These are phyloP conservation scores for Aptenodytes patagonicus DNA, from an alignment of 2,113 vertebrate genomes.

Conservation along the genomic window DNA sequence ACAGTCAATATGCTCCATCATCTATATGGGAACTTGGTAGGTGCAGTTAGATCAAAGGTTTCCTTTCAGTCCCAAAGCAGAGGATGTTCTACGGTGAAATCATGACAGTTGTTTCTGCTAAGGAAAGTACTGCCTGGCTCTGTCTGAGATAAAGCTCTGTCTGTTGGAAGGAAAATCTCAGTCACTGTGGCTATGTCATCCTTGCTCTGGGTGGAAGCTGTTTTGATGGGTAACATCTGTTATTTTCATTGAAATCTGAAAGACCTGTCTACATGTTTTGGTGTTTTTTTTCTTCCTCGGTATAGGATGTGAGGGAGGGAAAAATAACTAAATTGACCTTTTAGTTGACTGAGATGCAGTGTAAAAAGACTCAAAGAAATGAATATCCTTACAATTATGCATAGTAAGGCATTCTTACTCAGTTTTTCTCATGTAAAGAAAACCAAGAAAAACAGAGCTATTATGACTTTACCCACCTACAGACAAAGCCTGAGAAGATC, in stretches of 20 bases:
- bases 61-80: background rate
- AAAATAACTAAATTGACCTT: conserved; percentile 61
- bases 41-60: background rate
- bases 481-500: conserved; percentile 73
- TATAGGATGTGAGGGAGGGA: conserved; percentile 46
- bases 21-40: background rate
- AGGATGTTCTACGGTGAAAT: background rate
- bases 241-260: conserved; percentile 60
- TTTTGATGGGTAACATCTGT: conserved; percentile 47
- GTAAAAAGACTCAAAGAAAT: conserved; percentile 55
- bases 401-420: conserved; percentile 63
- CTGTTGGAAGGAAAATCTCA: conserved; percentile 51
- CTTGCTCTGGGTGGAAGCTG: background rate
- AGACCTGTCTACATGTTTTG: conserved; percentile 35
- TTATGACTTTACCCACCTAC: conserved; percentile 70
- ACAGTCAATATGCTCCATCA: background rate
- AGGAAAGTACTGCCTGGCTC: background rate
- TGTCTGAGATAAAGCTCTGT: background rate
- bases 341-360: conserved; percentile 29
- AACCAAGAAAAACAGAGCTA: conserved; percentile 74
- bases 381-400: conserved; percentile 60
- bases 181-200: conserved; percentile 17
- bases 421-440: conserved; percentile 75
- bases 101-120: background rate
- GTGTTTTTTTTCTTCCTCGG: background rate